A percentile compares a stretch with the other conserved stretches of the same genome.
These are phyloP conservation scores for Thaumetopoea pityocampa DNA, from an alignment of 1,140 invertebrate genomes.

Conservation along the genomic window DNA sequence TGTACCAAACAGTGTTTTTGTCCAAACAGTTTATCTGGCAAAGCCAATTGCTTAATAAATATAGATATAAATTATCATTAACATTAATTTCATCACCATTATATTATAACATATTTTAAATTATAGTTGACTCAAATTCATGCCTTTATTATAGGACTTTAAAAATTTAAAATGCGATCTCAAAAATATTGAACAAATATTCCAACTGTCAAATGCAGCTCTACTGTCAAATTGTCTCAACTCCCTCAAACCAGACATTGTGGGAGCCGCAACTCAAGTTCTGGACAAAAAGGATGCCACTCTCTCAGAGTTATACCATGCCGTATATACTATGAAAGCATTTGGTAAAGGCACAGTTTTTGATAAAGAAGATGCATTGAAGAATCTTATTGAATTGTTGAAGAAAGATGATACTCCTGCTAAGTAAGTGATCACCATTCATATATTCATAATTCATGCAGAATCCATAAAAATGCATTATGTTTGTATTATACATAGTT, in stretches of 20 bases:
- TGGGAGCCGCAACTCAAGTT: constrained; percentile 33
- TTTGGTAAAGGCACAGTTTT: constrained; percentile 55
- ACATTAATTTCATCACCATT: too few species aligned
- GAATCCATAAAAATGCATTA: too few species aligned
- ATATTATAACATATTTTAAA: not conserved
- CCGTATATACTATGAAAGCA: constrained; percentile 60
- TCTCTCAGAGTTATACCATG: constrained; percentile 57
- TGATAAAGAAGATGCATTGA: constrained; percentile 78
- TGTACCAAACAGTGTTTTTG: too few species aligned
- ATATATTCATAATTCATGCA: too few species aligned
- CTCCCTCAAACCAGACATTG: constrained; percentile 49
- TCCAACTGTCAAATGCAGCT: constrained; percentile 58
- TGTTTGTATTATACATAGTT: too few species aligned
- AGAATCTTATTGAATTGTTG: constrained; percentile 80
- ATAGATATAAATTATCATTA: too few species aligned
- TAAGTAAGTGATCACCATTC: constrained; percentile 78
- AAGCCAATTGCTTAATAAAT: too few species aligned
- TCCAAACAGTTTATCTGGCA: too few species aligned
- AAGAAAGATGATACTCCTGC: constrained; percentile 87
- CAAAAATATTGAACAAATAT: constrained; percentile 61
- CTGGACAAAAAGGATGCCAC: constrained; percentile 60
- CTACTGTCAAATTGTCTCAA: constrained; percentile 52
- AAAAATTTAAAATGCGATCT: constrained; percentile 53
- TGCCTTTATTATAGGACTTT: constrained; percentile 35
- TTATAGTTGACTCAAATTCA: not conserved